Conservation (phyloP, 2,113 vertebrate species). For the Megaceryle maxima region DNA sequence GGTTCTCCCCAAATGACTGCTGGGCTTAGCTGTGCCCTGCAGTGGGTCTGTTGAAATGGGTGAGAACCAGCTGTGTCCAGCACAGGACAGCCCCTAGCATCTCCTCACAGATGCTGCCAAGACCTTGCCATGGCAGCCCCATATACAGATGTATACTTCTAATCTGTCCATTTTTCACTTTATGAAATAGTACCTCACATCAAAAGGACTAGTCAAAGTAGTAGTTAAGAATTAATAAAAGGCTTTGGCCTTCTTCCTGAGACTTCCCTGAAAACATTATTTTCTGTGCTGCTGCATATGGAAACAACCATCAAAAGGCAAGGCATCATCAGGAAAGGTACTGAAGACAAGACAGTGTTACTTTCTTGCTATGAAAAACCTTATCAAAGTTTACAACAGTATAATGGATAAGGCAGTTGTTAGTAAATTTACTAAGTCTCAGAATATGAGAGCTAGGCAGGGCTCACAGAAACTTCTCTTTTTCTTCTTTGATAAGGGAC, state of each 20-base stretch:
- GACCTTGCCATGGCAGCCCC: neutral
- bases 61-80: fast-evolving
- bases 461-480: neutral
- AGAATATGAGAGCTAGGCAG: too few species aligned
- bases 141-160: neutral
- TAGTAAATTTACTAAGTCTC: neutral
- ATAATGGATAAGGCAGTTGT: neutral
- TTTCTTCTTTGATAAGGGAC: neutral
- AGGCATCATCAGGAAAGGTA: neutral
- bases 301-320: neutral
- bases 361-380: neutral
- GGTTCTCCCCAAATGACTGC: neutral
- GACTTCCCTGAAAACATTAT: neutral
- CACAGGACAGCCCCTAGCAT: neutral
- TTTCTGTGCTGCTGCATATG: neutral
- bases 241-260: neutral
- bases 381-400: neutral
- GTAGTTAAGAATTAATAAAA: neutral
- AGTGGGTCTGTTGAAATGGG: neutral
- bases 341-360: neutral
- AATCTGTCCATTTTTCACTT: neutral
- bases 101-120: neutral
- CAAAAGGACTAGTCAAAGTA: neutral
- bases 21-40: neutral
- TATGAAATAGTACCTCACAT: neutral